Evolutionary conservation across 2,113 vertebrate genomes (phyloP).

Genomic region (Climacteris rufus): DNA sequence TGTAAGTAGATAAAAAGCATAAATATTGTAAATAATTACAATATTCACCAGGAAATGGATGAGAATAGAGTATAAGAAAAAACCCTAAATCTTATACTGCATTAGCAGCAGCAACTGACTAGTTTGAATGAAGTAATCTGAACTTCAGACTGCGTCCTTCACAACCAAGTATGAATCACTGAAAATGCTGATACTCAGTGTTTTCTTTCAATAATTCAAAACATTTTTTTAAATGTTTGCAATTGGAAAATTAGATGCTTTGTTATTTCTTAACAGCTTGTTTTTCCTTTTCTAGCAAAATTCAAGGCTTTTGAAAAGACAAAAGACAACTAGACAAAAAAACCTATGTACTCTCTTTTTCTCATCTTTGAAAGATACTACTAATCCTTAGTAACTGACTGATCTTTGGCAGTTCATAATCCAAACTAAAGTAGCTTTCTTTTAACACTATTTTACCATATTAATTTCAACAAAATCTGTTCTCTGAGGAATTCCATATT

Average conservation of each 20-base stretch:
- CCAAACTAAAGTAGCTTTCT: constrained; percentile 26
- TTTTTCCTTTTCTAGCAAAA: background rate
- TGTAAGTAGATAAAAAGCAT: background rate
- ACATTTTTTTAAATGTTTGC: background rate
- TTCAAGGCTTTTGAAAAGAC: background rate
- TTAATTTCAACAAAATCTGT: background rate
- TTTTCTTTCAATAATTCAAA: constrained; percentile 2
- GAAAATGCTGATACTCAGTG: background rate
- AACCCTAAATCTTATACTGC: background rate
- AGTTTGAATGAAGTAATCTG: background rate
- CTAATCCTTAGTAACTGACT: background rate
- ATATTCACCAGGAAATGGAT: background rate
- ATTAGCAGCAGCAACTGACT: background rate
- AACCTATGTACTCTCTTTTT: background rate
- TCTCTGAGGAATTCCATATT: background rate
- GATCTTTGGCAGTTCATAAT: background rate
- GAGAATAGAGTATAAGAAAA: background rate
- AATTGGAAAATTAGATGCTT: background rate
- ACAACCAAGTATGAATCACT: background rate
- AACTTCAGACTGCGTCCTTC: background rate
- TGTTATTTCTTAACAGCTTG: background rate
- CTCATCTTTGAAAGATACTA: background rate
- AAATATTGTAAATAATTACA: background rate
- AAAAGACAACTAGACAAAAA: background rate
- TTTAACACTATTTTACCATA: background rate